phyloP scores from a whole-genome alignment of 2,113 vertebrate species.

The Aix galericulata region DNA sequence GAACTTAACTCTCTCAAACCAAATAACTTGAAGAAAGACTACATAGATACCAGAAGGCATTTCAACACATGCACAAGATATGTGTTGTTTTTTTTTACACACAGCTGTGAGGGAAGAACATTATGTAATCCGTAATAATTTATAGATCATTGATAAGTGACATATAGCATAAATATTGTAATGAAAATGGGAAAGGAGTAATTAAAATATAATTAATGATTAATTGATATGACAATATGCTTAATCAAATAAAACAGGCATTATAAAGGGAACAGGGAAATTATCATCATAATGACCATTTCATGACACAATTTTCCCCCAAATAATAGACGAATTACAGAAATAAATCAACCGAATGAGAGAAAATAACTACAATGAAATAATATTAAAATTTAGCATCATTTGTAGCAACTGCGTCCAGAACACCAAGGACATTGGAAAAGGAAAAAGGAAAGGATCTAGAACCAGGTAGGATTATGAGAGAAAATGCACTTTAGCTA shows the following conservation, averaged over 20 bases:
- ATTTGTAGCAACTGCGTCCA: neutral
- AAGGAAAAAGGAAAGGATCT: neutral
- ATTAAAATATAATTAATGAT: neutral
- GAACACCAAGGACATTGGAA: neutral
- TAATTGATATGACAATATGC: neutral
- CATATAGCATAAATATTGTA: neutral
- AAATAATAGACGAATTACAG: neutral
- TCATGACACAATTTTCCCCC: neutral
- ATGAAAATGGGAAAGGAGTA: neutral
- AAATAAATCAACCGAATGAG: neutral
- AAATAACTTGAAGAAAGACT: neutral
- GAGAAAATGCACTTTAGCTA: neutral
- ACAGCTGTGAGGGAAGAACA: neutral
- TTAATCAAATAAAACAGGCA: neutral
- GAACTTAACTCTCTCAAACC: neutral
- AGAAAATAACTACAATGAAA: neutral
- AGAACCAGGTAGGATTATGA: neutral
- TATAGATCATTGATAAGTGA: conserved; percentile 3
- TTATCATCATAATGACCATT: neutral
- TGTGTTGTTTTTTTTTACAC: neutral
- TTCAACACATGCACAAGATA: neutral
- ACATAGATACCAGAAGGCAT: neutral
- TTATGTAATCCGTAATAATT: neutral
- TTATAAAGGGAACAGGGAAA: neutral
- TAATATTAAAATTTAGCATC: neutral